A percentile compares a stretch with the other conserved stretches of the same genome.
Conservation (phyloP, 2,113 vertebrate genomes). For the Mirounga angustirostris region DNA sequence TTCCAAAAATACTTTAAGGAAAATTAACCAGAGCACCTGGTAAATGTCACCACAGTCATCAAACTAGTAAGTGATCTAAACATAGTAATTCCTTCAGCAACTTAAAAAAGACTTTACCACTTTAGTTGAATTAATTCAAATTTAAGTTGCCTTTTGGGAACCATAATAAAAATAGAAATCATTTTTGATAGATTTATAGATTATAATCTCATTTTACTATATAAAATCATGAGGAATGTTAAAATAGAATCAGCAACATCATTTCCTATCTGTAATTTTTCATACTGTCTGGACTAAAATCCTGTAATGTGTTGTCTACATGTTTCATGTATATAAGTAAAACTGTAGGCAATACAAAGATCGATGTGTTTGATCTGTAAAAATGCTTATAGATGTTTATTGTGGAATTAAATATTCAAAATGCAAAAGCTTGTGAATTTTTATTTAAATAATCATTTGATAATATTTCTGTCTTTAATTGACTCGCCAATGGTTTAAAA, state of each 20-base stretch:
- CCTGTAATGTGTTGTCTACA: neutral
- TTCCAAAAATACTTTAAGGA: constrained; percentile 48
- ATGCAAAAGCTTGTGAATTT: neutral
- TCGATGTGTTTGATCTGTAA: neutral
- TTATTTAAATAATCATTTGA: neutral
- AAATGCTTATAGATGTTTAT: neutral
- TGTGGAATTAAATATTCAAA: constrained; percentile 21
- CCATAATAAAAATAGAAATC: constrained; percentile 61
- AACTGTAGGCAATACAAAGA: neutral
- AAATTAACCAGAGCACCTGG: constrained; percentile 56
- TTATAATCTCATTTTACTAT: constrained; percentile 42
- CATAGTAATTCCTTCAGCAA: constrained; percentile 56
- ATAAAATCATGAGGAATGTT: constrained; percentile 49
- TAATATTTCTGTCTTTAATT: neutral
- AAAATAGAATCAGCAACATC: constrained; percentile 47
- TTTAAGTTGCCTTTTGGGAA: constrained; percentile 52
- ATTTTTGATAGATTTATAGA: constrained; percentile 63
- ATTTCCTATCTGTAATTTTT: constrained; percentile 46
- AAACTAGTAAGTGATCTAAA: constrained; percentile 65
- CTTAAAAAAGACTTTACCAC: constrained; percentile 26
- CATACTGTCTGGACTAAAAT: constrained; percentile 11
- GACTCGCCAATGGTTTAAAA: neutral
- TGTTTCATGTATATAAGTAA: neutral
- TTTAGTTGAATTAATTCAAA: constrained; percentile 68
- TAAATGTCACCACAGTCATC: constrained; percentile 64